These are phyloP conservation scores for Schizopygopsis malacanthus DNA, from an alignment of 2,797 vertebrate species.

Conservation along the genomic window DNA sequence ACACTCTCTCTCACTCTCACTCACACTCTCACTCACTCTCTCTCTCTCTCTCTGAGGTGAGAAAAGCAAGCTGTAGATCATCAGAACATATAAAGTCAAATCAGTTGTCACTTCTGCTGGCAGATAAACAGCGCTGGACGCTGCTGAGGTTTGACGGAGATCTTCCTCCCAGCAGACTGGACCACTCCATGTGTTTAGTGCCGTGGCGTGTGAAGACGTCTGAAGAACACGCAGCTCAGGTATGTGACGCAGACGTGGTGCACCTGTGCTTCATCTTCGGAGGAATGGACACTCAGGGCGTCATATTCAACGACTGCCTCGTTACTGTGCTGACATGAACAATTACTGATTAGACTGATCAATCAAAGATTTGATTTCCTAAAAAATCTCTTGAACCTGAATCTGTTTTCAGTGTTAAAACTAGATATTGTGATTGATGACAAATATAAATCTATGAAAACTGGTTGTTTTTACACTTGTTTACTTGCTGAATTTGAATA, in stretches of 20 bases:
- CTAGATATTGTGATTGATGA: not conserved
- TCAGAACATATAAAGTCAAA: not conserved
- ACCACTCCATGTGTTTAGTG: slow-evolving; percentile 93
- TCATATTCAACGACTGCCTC: slow-evolving; percentile 86
- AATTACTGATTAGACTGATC: not conserved
- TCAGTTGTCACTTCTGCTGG: no score
- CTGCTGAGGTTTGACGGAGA: slow-evolving; percentile 83
- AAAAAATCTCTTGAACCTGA: not conserved
- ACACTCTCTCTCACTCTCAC: no score
- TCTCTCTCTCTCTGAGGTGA: not conserved
- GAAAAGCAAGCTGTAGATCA: not conserved
- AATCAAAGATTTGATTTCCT: not conserved
- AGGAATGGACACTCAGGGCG: slow-evolving; percentile 89
- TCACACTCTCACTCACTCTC: no score
- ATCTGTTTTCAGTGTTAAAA: not conserved
- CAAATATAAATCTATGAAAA: not conserved
- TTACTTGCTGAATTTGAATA: not conserved
- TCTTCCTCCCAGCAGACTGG: slow-evolving; percentile 83
- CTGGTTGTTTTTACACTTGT: not conserved
- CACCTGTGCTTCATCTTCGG: slow-evolving; percentile 87
- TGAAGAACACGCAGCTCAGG: slow-evolving; percentile 11
- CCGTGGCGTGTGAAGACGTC: slow-evolving; percentile 79
- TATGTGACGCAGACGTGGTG: slow-evolving; percentile 49
- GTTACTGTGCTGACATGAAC: slow-evolving; percentile 80
- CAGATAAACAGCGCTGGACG: slow-evolving; percentile 84